Evolutionary conservation across 2,113 vertebrate genomes (phyloP).

Genomic region (Myxocyprinus asiaticus): DNA sequence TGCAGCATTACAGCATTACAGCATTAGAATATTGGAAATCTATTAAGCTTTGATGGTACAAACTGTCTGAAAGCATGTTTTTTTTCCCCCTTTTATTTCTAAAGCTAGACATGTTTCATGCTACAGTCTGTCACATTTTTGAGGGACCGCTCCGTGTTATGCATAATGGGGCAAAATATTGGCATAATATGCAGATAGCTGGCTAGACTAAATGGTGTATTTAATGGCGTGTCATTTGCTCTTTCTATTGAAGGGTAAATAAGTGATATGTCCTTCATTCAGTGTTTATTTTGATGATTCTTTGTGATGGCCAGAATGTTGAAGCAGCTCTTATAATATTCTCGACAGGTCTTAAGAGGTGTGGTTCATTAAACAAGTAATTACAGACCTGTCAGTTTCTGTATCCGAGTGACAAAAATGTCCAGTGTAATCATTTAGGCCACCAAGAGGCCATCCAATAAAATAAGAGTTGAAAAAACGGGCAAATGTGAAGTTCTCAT

Average conservation of each 20-base stretch:
- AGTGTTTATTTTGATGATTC: constrained; percentile 37
- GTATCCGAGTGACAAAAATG: constrained; percentile 21
- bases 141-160: not conserved
- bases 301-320: constrained; percentile 31
- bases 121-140: constrained; percentile 14
- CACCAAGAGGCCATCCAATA: constrained; percentile 22
- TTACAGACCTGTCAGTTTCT: constrained; percentile 44
- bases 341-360: constrained; percentile 32
- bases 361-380: constrained; percentile 41
- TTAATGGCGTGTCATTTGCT: constrained; percentile 21
- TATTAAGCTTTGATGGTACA: constrained; percentile 15
- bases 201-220: constrained; percentile 1
- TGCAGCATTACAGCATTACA: no score
- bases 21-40: not conserved
- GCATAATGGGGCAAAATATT: constrained; percentile 18
- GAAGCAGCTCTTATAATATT: constrained; percentile 28
- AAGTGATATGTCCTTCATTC: constrained; percentile 17
- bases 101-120: not conserved
- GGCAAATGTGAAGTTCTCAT: constrained; percentile 34
- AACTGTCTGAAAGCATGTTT: constrained; percentile 8
- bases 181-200: constrained; percentile 21
- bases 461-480: constrained; percentile 18
- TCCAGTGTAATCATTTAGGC: constrained; percentile 42
- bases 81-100: constrained; percentile 2
- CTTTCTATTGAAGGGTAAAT: constrained; percentile 28